Evolutionary conservation across 2,888 invertebrate genomes (phyloP).

Genomic region (Prionchulus punctatus): DNA sequence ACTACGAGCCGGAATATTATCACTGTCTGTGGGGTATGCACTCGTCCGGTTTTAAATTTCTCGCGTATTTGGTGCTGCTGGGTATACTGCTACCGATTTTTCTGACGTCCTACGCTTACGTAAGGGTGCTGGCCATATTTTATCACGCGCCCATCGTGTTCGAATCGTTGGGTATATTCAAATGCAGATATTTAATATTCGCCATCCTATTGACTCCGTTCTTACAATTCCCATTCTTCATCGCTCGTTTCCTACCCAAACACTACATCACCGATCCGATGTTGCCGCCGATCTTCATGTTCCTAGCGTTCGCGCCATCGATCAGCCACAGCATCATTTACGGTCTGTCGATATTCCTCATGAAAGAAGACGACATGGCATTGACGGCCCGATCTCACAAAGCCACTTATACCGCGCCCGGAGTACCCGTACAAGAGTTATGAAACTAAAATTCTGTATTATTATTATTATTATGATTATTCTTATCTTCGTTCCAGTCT

Average conservation of each 20-base stretch:
- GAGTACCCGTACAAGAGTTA: neutral
- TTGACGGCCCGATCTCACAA: constrained; percentile 13
- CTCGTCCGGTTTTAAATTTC: constrained; percentile 27
- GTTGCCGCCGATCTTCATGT: constrained; percentile 16
- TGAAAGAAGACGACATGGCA: constrained; percentile 32
- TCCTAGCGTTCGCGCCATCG: constrained; percentile 1
- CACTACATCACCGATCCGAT: constrained; percentile 13
- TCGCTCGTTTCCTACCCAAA: neutral
- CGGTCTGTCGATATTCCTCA: constrained; percentile 26
- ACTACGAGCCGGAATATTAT: constrained; percentile 22
- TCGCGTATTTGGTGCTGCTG: constrained; percentile 28
- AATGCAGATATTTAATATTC: constrained; percentile 27
- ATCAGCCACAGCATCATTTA: constrained; percentile 16
- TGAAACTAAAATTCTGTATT: no score
- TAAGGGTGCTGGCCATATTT: constrained; percentile 27
- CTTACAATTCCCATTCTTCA: constrained; percentile 3
- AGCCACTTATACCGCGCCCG: neutral
- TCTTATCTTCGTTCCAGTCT: no score
- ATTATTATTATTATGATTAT: no score
- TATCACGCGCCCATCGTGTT: constrained; percentile 31
- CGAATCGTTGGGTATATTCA: constrained; percentile 28
- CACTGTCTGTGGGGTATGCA: constrained; percentile 27
- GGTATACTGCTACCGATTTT: constrained; percentile 17
- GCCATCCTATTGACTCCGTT: constrained; percentile 20
- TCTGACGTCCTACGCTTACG: constrained; percentile 29